Evolutionary conservation across 1,140 invertebrate genomes (phyloP).

Genomic region (Scaptomyza montana): DNA sequence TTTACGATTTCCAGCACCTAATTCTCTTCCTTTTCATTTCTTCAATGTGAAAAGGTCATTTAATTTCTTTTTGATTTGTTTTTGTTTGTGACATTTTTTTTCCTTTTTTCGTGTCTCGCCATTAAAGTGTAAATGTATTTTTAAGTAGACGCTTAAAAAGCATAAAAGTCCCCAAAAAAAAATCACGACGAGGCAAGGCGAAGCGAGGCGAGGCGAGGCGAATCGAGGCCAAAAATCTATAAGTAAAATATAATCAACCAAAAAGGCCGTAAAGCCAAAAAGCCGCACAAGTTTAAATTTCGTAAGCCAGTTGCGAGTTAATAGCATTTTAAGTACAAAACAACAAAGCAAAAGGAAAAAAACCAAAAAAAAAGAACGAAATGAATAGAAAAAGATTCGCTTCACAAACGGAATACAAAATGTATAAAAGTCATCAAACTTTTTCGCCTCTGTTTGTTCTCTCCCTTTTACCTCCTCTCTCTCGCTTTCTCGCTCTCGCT

Average conservation of each 20-base stretch:
- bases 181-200: neutral
- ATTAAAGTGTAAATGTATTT: constrained; percentile 83
- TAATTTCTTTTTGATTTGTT: constrained; percentile 83
- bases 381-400: neutral
- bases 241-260: constrained; percentile 69
- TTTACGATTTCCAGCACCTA: neutral
- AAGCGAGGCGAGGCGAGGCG: neutral
- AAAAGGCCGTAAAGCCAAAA: constrained; percentile 65
- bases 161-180: constrained; percentile 10
- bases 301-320: constrained; percentile 50
- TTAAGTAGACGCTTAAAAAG: constrained; percentile 69
- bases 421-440: neutral
- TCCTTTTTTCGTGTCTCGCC: constrained; percentile 44
- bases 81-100: constrained; percentile 34
- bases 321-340: constrained; percentile 80
- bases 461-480: neutral
- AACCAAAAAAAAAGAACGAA: constrained; percentile 1
- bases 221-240: constrained; percentile 26
- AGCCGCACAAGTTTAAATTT: constrained; percentile 77
- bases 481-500: neutral
- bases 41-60: constrained; percentile 77
- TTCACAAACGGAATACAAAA: neutral
- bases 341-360: neutral
- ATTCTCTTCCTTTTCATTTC: constrained; percentile 11
- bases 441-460: too few species aligned